Evolutionary conservation across 1,140 invertebrate species (phyloP).

Genomic region (Panagrolaimus sp.): DNA sequence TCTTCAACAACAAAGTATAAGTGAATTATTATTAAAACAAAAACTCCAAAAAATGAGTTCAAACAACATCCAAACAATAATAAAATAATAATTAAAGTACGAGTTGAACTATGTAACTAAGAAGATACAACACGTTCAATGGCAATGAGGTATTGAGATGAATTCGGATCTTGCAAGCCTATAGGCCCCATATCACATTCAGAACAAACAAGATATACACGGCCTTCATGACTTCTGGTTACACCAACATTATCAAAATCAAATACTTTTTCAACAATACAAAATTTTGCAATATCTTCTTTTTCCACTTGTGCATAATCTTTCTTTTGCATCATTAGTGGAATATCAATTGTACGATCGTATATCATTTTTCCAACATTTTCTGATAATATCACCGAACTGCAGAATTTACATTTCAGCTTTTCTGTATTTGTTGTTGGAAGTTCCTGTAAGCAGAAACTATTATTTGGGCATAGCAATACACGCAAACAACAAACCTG

Average conservation of each 20-base stretch:
- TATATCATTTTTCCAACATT: neutral
- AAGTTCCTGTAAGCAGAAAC: too few species aligned
- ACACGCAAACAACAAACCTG: too few species aligned
- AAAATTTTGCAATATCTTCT: neutral
- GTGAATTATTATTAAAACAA: too few species aligned
- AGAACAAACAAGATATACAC: neutral
- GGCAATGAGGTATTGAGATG: neutral
- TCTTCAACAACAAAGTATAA: too few species aligned
- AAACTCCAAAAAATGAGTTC: neutral
- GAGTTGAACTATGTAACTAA: slow-evolving; percentile 3
- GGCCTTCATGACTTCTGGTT: neutral
- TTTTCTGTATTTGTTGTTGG: neutral
- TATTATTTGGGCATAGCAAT: too few species aligned
- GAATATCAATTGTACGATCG: neutral
- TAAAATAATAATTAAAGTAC: neutral
- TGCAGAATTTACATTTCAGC: neutral
- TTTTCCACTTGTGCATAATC: neutral
- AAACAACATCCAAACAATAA: neutral
- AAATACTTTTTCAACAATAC: neutral
- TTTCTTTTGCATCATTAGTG: slow-evolving; percentile 7
- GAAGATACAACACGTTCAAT: neutral
- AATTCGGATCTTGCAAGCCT: neutral
- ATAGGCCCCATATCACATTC: slow-evolving; percentile 6
- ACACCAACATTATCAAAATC: slow-evolving; percentile 8
- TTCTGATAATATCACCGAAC: neutral